Evolutionary conservation across 2,797 vertebrate species (phyloP), one percentile per base, ranked within the genome.

Genomic region (Hapalemur alaotrensis): DNA sequence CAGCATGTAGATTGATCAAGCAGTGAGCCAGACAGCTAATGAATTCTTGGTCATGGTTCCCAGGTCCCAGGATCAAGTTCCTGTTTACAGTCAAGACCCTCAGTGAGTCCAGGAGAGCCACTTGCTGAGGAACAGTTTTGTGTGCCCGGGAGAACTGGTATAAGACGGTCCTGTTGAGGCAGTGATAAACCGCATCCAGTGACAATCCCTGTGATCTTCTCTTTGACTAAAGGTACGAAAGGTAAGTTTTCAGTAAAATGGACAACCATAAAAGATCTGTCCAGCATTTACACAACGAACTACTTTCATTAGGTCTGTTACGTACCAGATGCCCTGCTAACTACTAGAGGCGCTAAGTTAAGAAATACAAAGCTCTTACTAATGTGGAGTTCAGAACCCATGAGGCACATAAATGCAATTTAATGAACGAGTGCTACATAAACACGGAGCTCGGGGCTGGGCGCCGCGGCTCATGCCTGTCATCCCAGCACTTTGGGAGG

Each of bases 1-100:
- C 99, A 1, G 99, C 98, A 18, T 99, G 99, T 61, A 99, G 99
- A 97, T 99, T 99, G 98, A 99, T 99, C 98, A 99, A 99, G 98
- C 99, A 99, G 98, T 99, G 99, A 91, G 99, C 99, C 87, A 99
- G 98, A 61, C 99, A 99, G 97, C 99, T 99, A 98, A 99, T 99
- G 98, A 99, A 99, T 96, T 99, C 99, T 96, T 99, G 99, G 98
- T 99, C 99, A 17, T 99, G 99, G 98, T 99, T 99, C 22, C 99
- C 99, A 0, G 99, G 99, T 5, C 99, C 99, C 48, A 99, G 98
- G 98, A 99, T 99, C 96, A 99, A 99, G 98, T 99, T 99, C 88
- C 99, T 99, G 98, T 99, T 99, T 73, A 99, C 99, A 1, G 99
- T 99, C 84, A 99, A 99, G 69, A 99, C 99, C 69, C 99, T 98